Conservation (phyloP, 1,140 invertebrate species). For the Zaprionus camerounensis region DNA sequence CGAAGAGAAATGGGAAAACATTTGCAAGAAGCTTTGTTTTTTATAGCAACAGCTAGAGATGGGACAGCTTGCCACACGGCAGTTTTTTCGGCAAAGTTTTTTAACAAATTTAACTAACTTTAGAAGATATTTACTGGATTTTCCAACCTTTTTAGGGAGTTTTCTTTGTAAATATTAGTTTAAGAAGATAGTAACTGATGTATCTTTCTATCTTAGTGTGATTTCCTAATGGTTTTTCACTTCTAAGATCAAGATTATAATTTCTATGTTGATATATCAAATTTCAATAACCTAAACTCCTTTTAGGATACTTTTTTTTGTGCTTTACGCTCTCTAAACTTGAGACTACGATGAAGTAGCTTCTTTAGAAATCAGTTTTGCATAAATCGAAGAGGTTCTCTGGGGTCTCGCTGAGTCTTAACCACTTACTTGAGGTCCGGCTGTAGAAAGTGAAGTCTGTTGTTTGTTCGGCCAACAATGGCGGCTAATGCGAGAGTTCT, state of each 20-base stretch:
- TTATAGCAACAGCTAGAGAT: not conserved
- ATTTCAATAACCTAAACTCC: not conserved
- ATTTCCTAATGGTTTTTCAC: not conserved
- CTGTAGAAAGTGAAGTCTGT: constrained; percentile 2
- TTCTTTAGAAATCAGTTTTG: constrained; percentile 4
- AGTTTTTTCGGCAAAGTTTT: not conserved
- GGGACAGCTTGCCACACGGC: not conserved
- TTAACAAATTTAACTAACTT: not conserved
- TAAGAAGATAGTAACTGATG: not conserved
- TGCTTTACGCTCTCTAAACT: not conserved
- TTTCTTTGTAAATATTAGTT: not conserved
- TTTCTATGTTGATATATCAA: not conserved
- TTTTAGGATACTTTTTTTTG: not conserved
- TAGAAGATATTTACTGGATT: not conserved
- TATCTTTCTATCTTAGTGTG: not conserved
- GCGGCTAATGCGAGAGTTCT: constrained; percentile 17
- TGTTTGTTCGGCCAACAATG: constrained; percentile 23
- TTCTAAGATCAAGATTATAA: not conserved
- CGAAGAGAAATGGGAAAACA: not conserved
- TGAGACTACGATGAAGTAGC: not conserved
- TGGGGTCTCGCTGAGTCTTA: not conserved
- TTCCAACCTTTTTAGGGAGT: not conserved
- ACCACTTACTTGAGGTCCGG: not conserved
- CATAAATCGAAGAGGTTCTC: constrained; percentile 11
- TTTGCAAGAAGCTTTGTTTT: not conserved